These are phyloP conservation scores for Dicyrtomina minuta DNA, from an alignment of 2,888 invertebrate species.

Conservation along the genomic window DNA sequence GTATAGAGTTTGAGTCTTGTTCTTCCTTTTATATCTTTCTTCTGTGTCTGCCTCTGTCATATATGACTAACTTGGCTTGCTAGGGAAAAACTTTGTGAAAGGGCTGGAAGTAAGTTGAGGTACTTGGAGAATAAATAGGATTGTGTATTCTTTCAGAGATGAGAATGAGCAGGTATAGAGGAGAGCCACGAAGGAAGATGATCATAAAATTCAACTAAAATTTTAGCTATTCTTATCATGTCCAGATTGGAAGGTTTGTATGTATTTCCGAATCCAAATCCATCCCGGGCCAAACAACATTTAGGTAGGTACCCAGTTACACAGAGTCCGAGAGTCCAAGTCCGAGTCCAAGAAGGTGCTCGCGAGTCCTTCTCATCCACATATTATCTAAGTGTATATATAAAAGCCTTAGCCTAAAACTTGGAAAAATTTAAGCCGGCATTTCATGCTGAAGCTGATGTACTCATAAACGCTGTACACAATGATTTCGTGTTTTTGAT, in stretches of 20 bases:
- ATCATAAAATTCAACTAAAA: constrained; percentile 30
- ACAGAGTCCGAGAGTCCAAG: neutral
- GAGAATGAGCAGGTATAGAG: too few species aligned
- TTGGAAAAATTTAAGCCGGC: too few species aligned
- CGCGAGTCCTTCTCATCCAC: too few species aligned
- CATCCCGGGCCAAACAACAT: neutral
- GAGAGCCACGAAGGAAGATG: constrained; percentile 27
- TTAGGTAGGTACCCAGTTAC: neutral
- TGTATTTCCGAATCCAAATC: neutral
- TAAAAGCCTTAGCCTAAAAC: neutral
- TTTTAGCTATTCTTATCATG: constrained; percentile 23
- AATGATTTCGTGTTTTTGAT: neutral
- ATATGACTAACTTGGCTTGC: too few species aligned
- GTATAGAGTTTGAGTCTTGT: too few species aligned
- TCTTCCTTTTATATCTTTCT: neutral
- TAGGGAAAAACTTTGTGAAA: neutral
- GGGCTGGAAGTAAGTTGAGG: neutral
- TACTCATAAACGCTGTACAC: too few species aligned
- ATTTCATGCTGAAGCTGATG: too few species aligned
- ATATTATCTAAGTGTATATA: too few species aligned
- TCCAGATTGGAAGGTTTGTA: neutral
- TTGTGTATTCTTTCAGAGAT: too few species aligned
- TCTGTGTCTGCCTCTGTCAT: neutral
- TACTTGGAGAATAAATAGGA: too few species aligned
- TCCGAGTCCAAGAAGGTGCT: neutral